Base-by-base conservation (phyloP, 2,888 invertebrate species). In the Allophyes oxyacanthae region DNA sequence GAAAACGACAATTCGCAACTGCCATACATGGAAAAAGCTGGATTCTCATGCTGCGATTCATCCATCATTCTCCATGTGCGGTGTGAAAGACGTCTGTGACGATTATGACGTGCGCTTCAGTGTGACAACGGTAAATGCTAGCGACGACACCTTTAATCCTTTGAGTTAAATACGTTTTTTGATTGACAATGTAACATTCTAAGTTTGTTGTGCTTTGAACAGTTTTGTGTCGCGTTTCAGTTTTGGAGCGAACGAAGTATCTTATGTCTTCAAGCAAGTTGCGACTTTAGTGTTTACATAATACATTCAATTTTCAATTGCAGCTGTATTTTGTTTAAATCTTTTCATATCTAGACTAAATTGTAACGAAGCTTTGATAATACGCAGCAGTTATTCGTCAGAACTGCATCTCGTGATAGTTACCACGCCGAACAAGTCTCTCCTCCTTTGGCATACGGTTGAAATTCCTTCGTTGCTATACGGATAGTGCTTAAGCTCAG, bases 41-140 rank as follows among this genome's bases (percentile, higher is more conserved):
- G 85, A 86, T 88, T 82, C 86, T 82, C 84, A 68, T 70, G 78
- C 75, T 49, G 75, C 85, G 85, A 89, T 91, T 89, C 91, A 92
- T 91, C 88, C 90, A 92, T 92, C 92, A 90, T 87, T 85, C 85
- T 84, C 76, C 85, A 79, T 83, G 80, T 85, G 80, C 78, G 82
- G 83, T 86, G 85, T 92, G 90, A 91, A 91, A 91, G 91, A 90
- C 85, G 87, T 79, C 84, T 88, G 82, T 89, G 87, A 88, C 85
- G 87, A 89, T 90, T 91, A 86, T 91, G 85, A 87, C 86, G 82
- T 83, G 77, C 81, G 82, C 79, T 84, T 81, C 82, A 67, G 79
- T 83, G 79, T 77, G 74, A 83, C 81, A 83, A 67, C 64, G 13
- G 56, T n/a, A 32, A 45, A 50, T 64, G 61, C 72, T 59, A 41